These are phyloP conservation scores for Macrosiphum euphorbiae DNA, from an alignment of 2,888 invertebrate genomes.

Conservation along the genomic window DNA sequence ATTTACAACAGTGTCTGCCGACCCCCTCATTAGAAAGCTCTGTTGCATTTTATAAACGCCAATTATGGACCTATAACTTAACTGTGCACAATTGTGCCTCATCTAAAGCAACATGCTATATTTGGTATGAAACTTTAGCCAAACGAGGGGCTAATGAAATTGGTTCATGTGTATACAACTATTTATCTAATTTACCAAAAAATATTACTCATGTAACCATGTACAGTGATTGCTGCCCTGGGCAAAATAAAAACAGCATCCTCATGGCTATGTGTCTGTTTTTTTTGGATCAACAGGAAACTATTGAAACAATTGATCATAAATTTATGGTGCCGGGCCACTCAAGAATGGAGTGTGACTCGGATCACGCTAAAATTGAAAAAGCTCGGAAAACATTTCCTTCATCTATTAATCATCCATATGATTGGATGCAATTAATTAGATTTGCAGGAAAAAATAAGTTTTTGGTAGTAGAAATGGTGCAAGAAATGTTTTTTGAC, in stretches of 20 bases:
- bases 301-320: neutral
- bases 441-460: neutral
- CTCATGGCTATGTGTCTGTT: neutral
- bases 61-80: constrained; percentile 17
- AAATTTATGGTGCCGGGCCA: constrained; percentile 4
- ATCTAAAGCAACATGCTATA: neutral
- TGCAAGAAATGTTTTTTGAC: neutral
- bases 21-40: neutral
- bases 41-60: constrained; percentile 11
- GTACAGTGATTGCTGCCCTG: constrained; percentile 3
- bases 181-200: neutral
- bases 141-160: constrained; percentile 19
- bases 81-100: neutral
- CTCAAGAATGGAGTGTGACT: neutral
- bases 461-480: neutral
- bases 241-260: constrained; percentile 22
- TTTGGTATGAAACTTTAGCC: constrained; percentile 11
- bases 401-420: neutral
- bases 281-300: neutral
- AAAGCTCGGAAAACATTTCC: neutral
- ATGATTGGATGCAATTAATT: neutral
- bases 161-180: neutral
- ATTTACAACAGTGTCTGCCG: neutral
- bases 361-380: neutral
- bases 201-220: neutral